Evolutionary conservation across 2,888 invertebrate genomes (phyloP), one percentile per base, ranked within the genome.

Genomic region (Cerceris rybyensis): DNA sequence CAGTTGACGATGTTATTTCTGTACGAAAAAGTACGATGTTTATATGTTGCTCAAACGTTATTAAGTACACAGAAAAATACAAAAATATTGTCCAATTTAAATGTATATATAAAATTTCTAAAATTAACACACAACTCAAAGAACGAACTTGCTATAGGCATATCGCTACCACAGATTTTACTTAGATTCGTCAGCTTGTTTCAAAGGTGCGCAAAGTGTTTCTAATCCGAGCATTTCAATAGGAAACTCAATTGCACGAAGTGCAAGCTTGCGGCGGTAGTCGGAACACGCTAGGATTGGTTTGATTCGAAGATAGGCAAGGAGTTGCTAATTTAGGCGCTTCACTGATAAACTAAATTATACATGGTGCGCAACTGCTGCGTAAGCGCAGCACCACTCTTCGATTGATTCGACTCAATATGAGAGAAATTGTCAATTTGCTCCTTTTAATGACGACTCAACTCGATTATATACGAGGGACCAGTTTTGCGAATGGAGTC

Each of bases 401-500:
- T 58, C 78, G 57, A 78, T 68, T 78, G 64, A 55, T 42, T 67
- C 42, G 61, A 63, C 67, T 67, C 75, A 73, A 80, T 80, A 71
- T 69, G 64, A 73, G 78, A 80, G 80, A 67, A 83, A 83, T 83
- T 83, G 83, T 75, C 83, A 83, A 83, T 83, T 83, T 75, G 73
- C 73, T 69, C 73, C 60, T 74, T 80, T 80, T 80, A 80, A 83
- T 69, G 83, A 80, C 71, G 70, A 75, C 64, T 64, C 75, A 57
- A 70, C 70, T 70, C 75, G 72, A 80, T 83, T 83, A 78, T 64
- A 50, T 41, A 6, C 64, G 55, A 57, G n/a, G 60, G 66, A n/a
- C 50, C 72, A 39, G 73, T 52, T 49, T 64, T 57, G 68, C 71
- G 60, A 70, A 77, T 75, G 70, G 68, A 67, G 68, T 78, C 80